Evolutionary conservation across 2,888 invertebrate genomes (phyloP).

Genomic region (Odontocerum albicorne): DNA sequence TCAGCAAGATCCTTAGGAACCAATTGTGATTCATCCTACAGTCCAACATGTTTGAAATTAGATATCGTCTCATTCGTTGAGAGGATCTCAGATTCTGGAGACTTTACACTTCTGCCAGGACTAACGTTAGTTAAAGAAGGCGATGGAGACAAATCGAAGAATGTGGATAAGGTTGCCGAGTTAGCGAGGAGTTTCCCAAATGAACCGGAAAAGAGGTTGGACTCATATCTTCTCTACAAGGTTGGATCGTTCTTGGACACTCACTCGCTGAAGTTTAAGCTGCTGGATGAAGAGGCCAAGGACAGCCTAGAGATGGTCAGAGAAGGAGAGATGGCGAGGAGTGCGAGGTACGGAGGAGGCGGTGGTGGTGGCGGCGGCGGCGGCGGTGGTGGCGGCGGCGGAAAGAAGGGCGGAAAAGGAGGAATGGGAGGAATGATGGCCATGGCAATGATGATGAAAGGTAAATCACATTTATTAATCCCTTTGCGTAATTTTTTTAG

Average conservation of each 20-base stretch:
- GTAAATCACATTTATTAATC: too few relatives aligned
- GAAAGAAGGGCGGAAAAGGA: constrained; percentile 43
- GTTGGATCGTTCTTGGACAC: constrained; percentile 72
- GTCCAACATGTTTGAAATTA: constrained; percentile 75
- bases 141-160: constrained; percentile 47
- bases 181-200: constrained; percentile 76
- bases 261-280: constrained; percentile 70
- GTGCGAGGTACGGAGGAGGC: constrained; percentile 49
- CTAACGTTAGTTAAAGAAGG: constrained; percentile 72
- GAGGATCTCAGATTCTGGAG: constrained; percentile 68
- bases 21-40: constrained; percentile 46
- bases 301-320: constrained; percentile 55
- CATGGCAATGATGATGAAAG: constrained; percentile 66
- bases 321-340: constrained; percentile 56
- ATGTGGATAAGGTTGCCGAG: constrained; percentile 66
- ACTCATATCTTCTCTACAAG: constrained; percentile 71
- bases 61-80: constrained; percentile 77
- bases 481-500: too few relatives aligned
- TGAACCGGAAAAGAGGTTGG: constrained; percentile 73
- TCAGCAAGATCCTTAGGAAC: constrained; percentile 24
- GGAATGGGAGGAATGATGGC: constrained; percentile 53
- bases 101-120: constrained; percentile 71
- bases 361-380: constrained; percentile 49
- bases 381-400: constrained; percentile 46
- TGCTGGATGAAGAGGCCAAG: constrained; percentile 65